phyloP scores from a whole-genome alignment of 1,140 invertebrate genomes.

The Chrysomallon squamiferum region DNA sequence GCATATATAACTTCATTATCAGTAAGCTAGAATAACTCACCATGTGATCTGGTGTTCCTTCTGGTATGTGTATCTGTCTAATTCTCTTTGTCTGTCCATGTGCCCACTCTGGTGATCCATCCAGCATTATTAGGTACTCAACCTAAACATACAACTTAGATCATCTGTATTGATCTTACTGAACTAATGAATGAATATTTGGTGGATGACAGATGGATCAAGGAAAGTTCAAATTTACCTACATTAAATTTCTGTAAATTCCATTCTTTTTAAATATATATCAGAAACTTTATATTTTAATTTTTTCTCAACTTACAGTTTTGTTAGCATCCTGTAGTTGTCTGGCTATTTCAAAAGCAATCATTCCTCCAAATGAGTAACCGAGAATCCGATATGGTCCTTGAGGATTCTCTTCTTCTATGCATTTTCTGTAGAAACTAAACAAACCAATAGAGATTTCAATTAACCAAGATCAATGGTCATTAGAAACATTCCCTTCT shows the following conservation, averaged over 20 bases:
- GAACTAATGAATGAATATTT: too few relatives aligned
- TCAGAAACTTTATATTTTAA: too few relatives aligned
- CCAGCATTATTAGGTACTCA: constrained; percentile 71
- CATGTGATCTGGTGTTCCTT: not conserved
- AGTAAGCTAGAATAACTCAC: constrained; percentile 4
- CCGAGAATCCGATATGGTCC: constrained; percentile 87
- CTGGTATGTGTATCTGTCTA: not conserved
- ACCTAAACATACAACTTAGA: constrained; percentile 66
- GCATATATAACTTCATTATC: too few relatives aligned
- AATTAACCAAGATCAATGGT: not conserved
- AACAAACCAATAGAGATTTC: constrained; percentile 1
- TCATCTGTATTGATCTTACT: too few relatives aligned
- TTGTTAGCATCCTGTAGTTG: constrained; percentile 69
- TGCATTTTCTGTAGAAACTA: constrained; percentile 49
- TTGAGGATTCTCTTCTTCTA: constrained; percentile 76
- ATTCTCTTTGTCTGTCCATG: constrained; percentile 68
- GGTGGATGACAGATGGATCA: too few relatives aligned
- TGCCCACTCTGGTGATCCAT: constrained; percentile 87
- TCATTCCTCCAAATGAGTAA: constrained; percentile 90
- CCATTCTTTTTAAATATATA: too few relatives aligned
- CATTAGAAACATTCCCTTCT: too few relatives aligned
- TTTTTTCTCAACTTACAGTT: too few relatives aligned
- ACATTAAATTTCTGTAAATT: too few relatives aligned
- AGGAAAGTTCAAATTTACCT: too few relatives aligned
- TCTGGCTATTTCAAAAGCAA: constrained; percentile 92